Conservation (phyloP, 2,113 vertebrate genomes). For the Xenopus tropicalis region UCB_Xtro_10.0 CM004447.2:113423001-113423500, state of each 20-base stretch:
- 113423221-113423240: constrained; percentile 28
- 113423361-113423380: no score
- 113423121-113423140: constrained; percentile 43
- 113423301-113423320: constrained; percentile 16
- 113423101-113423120: constrained; percentile 42
- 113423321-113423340: not conserved
- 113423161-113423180: constrained; percentile 40
- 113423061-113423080: constrained; percentile 42
- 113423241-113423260: constrained; percentile 31
- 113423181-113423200: constrained; percentile 43
- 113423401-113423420: no score
- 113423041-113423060: constrained; percentile 44
- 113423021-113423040: constrained; percentile 43
- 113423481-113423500: no score
- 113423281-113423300: constrained; percentile 21
- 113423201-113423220: constrained; percentile 38
- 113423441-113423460: no score
- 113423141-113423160: constrained; percentile 45
- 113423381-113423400: no score
- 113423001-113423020: constrained; percentile 40
- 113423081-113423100: constrained; percentile 45
- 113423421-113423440: no score
- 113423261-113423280: constrained; percentile 26
- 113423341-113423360: no score
- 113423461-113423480: not conserved